Conservation (phyloP, 1,140 invertebrate genomes). For the Drosophila miranda region DNA sequence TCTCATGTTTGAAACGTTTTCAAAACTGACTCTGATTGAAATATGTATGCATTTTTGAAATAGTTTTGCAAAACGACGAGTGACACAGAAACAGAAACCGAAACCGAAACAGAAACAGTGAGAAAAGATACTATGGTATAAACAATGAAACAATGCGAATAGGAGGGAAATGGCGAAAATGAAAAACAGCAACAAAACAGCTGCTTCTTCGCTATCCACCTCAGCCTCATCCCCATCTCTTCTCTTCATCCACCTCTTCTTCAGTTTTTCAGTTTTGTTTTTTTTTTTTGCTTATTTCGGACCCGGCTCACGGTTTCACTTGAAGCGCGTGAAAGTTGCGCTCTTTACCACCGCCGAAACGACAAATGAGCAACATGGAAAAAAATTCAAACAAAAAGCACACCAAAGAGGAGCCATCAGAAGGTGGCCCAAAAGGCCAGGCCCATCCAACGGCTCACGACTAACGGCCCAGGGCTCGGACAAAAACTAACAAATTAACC, state of each 20-base stretch:
- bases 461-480: conserved; percentile 1
- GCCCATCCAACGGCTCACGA: conserved; percentile 1
- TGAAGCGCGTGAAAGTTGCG: conserved; percentile 76
- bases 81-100: conserved; percentile 36
- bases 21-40: conserved; percentile 19
- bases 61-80: conserved; percentile 36
- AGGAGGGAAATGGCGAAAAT: conserved; percentile 11
- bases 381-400: conserved; percentile 14
- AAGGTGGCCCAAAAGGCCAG: conserved; percentile 17
- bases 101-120: conserved; percentile 38
- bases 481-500: conserved; percentile 20
- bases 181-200: not conserved
- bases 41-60: conserved; percentile 46
- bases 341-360: conserved; percentile 44
- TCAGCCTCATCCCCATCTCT: not conserved
- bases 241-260: conserved; percentile 19
- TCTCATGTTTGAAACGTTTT: too few species aligned
- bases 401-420: not conserved
- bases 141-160: conserved; percentile 35
- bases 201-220: not conserved
- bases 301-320: conserved; percentile 73
- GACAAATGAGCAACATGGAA: conserved; percentile 17
- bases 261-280: conserved; percentile 22
- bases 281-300: conserved; percentile 51
- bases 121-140: conserved; percentile 47